phyloP scores from a whole-genome alignment of 2,113 vertebrate genomes.

The Dipodomys ordii region DNA sequence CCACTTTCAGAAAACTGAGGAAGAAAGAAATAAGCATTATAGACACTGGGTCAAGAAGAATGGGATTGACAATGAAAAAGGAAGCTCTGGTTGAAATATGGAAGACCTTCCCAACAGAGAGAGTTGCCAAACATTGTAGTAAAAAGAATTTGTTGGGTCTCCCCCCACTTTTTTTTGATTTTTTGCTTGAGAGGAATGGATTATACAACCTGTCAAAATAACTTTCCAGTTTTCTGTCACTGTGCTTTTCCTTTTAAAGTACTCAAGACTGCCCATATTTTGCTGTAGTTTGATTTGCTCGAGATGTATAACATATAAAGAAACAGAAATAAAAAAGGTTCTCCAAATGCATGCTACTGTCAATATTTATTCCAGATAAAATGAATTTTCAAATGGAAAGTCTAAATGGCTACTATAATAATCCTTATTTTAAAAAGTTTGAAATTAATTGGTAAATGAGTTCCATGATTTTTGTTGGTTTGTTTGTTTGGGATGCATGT shows the following conservation, averaged over 20 bases:
- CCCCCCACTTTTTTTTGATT: neutral
- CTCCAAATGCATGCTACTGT: neutral
- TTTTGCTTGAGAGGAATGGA: neutral
- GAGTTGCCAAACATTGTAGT: neutral
- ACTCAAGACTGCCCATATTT: neutral
- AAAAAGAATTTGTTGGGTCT: constrained; percentile 6
- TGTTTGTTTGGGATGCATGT: no score
- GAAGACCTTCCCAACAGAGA: constrained; percentile 7
- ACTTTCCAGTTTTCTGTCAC: neutral
- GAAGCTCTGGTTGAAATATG: constrained; percentile 9
- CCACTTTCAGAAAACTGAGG: neutral
- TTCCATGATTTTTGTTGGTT: constrained; percentile 17
- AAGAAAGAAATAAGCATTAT: neutral
- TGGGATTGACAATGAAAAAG: neutral
- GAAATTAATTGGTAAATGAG: constrained; percentile 58
- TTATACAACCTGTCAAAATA: constrained; percentile 32
- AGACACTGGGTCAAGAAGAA: neutral
- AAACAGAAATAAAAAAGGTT: neutral
- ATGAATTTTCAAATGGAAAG: constrained; percentile 68
- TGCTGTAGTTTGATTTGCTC: neutral
- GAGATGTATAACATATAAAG: neutral
- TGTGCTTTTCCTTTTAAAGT: constrained; percentile 64
- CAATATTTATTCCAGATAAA: constrained; percentile 63
- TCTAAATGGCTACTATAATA: constrained; percentile 71
- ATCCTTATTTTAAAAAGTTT: constrained; percentile 68